A percentile compares a stretch with the other conserved stretches of the same genome.
phyloP scores from a whole-genome alignment of 2,888 invertebrate genomes.

The Mellilla xanthometata region DNA sequence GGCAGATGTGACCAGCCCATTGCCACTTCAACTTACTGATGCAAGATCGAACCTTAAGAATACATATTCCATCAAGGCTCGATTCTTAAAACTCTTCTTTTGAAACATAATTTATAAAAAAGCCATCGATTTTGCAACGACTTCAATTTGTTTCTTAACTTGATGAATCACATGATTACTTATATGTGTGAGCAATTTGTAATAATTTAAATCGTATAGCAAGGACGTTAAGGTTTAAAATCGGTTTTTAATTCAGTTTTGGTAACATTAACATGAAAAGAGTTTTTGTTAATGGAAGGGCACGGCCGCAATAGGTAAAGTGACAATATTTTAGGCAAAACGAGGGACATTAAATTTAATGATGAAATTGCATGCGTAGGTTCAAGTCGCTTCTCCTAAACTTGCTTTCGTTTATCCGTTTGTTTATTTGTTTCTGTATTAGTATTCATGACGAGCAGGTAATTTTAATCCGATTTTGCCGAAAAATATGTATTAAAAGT shows the following conservation, averaged over 20 bases:
- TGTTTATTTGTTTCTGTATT: too few species aligned
- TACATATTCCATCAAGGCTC: slow-evolving; percentile 28
- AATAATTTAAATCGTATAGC: slow-evolving; percentile 14
- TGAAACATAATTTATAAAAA: too few species aligned
- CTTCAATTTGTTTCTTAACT: slow-evolving; percentile 30
- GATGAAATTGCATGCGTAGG: too few species aligned
- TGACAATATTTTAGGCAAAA: too few species aligned
- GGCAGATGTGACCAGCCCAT: too few species aligned
- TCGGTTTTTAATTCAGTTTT: slow-evolving; percentile 14
- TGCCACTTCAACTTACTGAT: too few species aligned
- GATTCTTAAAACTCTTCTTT: slow-evolving; percentile 27
- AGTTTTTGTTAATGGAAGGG: slow-evolving; percentile 1
- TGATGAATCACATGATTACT: slow-evolving; percentile 27
- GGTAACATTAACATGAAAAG: slow-evolving; percentile 5
- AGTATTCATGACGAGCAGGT: too few species aligned
- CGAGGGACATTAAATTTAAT: too few species aligned
- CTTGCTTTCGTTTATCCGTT: too few species aligned
- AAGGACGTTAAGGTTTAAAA: slow-evolving; percentile 13
- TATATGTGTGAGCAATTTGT: slow-evolving; percentile 15
- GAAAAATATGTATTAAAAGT: too few species aligned
- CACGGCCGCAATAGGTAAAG: background rate
- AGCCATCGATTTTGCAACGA: slow-evolving; percentile 32
- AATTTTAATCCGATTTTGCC: too few species aligned
- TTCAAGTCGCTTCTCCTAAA: too few species aligned
- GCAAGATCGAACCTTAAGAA: slow-evolving; percentile 18